phyloP scores from a whole-genome alignment of 2,797 vertebrate genomes.

The Prunella strophiata region DNA sequence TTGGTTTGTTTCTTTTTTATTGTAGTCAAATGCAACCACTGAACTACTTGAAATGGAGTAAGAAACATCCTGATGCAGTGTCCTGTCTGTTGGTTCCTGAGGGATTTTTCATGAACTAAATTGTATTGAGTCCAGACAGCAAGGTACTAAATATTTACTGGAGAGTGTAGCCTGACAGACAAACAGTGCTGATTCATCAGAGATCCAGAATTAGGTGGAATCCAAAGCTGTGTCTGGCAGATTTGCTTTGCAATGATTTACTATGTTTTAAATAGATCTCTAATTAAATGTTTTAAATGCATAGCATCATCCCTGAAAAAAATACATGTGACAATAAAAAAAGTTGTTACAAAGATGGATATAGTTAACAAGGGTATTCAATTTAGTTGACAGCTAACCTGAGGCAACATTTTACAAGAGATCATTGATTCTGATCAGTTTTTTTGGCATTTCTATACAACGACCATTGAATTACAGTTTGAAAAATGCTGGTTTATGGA shows the following conservation, averaged over 20 bases:
- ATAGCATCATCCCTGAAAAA: neutral
- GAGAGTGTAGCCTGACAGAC: neutral
- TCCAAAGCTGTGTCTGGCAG: neutral
- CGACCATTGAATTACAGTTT: neutral
- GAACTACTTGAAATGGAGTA: neutral
- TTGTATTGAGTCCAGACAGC: neutral
- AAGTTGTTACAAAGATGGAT: neutral
- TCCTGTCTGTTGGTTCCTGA: neutral
- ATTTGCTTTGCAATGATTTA: neutral
- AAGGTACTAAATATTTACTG: neutral
- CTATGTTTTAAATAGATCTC: neutral
- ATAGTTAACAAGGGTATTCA: neutral
- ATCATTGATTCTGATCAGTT: neutral
- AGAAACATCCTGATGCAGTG: neutral
- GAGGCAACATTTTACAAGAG: constrained; percentile 23
- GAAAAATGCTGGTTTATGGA: constrained; percentile 33
- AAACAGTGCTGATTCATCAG: neutral
- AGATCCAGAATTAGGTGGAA: neutral
- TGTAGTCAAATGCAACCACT: neutral
- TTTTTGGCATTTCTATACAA: neutral
- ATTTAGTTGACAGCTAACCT: constrained; percentile 13
- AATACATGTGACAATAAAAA: constrained; percentile 3
- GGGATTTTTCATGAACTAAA: neutral
- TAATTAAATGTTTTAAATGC: constrained; percentile 58
- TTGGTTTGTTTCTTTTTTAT: neutral